These are phyloP conservation scores for Ochropleura plecta DNA, from an alignment of 2,888 invertebrate species.

Conservation along the genomic window DNA sequence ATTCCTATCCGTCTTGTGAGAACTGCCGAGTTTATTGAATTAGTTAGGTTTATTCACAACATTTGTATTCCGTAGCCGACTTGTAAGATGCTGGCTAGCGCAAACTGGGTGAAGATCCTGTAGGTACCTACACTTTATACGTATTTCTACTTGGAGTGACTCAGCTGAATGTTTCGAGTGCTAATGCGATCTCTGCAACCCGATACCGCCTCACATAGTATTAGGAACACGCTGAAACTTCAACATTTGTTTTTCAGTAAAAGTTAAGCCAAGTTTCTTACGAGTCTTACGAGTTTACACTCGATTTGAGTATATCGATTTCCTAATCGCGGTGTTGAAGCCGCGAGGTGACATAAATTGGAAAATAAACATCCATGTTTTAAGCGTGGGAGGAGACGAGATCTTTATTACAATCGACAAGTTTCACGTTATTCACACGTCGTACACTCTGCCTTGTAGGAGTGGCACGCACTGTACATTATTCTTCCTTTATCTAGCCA, in stretches of 20 bases:
- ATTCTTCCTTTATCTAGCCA: constrained; percentile 62
- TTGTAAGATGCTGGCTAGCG: constrained; percentile 23
- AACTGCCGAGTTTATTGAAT: constrained; percentile 10
- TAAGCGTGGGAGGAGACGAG: constrained; percentile 60
- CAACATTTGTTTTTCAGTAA: constrained; percentile 37
- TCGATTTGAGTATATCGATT: constrained; percentile 70
- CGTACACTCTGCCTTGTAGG: constrained; percentile 29
- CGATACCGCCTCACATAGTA: constrained; percentile 32
- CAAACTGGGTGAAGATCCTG: constrained; percentile 5
- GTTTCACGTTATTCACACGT: constrained; percentile 50
- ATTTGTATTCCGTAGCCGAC: constrained; percentile 37
- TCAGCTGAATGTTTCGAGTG: constrained; percentile 41
- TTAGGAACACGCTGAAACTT: constrained; percentile 30
- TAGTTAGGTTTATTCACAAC: constrained; percentile 16
- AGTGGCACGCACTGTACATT: constrained; percentile 63
- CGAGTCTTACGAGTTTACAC: constrained; percentile 52
- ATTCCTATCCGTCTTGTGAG: background rate
- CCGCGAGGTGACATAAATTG: constrained; percentile 57
- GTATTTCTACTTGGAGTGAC: constrained; percentile 10
- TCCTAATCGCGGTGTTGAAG: constrained; percentile 39
- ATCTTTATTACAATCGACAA: constrained; percentile 71
- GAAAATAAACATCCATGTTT: constrained; percentile 61
- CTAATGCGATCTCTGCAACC: constrained; percentile 46
- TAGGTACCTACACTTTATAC: background rate
- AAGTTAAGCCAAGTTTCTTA: constrained; percentile 28